Evolutionary conservation across 2,888 invertebrate genomes (phyloP), one percentile per base, ranked within the genome.

Genomic region (Spodoptera exigua): DNA sequence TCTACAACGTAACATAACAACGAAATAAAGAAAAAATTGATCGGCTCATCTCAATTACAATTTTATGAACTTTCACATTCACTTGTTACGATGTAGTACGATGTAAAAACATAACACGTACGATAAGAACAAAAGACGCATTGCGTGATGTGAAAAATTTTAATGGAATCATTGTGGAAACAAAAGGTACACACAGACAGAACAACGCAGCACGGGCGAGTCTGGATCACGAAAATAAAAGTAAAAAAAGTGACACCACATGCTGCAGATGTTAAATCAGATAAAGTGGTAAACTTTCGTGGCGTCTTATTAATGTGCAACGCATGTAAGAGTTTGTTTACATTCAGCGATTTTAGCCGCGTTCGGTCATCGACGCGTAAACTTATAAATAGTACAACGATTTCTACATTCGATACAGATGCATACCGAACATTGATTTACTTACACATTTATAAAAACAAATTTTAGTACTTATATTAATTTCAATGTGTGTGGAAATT

Each of bases 101-200:
- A 45, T 49, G 57, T 32, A 61, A 73, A 67, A 70, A 69, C 60
- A 51, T 45, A 48, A 47, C 51, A 67, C 41, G 43, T 61, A 49
- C 45, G 43, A 41, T 52, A 49, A 35, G 59, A 71, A 72, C 66
- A 72, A 69, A n/a, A 74, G 64, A 57, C 41, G 39, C 18, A 32
- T 76, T 66, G 71, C 67, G 64, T 76, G 77, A 74, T 70, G 72
- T 65, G 72, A 76, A 67, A 43, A 36, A 9, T 63, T 44, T 51
- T 51, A 55, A 56, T 57, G 14, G 64, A 47, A 61, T 43, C 27
- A 52, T 43, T 54, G 47, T 59, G 32, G 27, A 55, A 60, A 76
- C 59, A 60, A 71, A 61, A 60, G 17, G 16, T 9, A 18, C 17
- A 12, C 5, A 11, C 27, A n/a, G 21, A 14, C 39, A 57, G 40